Percentiles rank a stretch among this genome's conserved stretches.
These are phyloP conservation scores for Acleris laterana DNA, from an alignment of 2,888 invertebrate genomes.

Conservation along the genomic window DNA sequence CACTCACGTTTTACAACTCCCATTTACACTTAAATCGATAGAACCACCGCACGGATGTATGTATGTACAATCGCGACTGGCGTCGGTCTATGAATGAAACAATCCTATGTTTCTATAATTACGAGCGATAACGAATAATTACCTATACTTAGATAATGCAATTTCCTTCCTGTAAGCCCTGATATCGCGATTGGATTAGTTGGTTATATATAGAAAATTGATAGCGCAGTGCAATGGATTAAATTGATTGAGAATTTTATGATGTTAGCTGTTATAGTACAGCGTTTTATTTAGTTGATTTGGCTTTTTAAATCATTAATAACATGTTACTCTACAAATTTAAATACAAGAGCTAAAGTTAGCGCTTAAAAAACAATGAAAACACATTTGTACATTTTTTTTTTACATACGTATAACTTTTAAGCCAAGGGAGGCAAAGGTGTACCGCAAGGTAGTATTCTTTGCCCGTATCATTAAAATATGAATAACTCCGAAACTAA, in stretches of 20 bases:
- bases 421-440: too few relatives aligned
- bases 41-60: not conserved
- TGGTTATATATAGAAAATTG: constrained; percentile 30
- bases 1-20: constrained; percentile 33
- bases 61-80: constrained; percentile 34
- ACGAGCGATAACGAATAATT: constrained; percentile 47
- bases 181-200: constrained; percentile 41
- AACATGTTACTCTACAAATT: too few relatives aligned
- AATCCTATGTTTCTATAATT: constrained; percentile 38
- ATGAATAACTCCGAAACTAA: too few relatives aligned
- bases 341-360: too few relatives aligned
- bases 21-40: constrained; percentile 37
- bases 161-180: constrained; percentile 50
- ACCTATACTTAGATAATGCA: constrained; percentile 49
- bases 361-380: too few relatives aligned
- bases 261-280: not conserved
- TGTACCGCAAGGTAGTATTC: too few relatives aligned
- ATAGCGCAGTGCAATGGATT: constrained; percentile 23
- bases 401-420: too few relatives aligned
- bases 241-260: not conserved
- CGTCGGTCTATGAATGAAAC: constrained; percentile 45
- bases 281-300: too few relatives aligned
- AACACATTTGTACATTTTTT: too few relatives aligned
- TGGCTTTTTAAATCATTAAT: too few relatives aligned
- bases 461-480: too few relatives aligned